phyloP scores from a whole-genome alignment of 2,888 invertebrate species.

The Brenthis daphne region DNA sequence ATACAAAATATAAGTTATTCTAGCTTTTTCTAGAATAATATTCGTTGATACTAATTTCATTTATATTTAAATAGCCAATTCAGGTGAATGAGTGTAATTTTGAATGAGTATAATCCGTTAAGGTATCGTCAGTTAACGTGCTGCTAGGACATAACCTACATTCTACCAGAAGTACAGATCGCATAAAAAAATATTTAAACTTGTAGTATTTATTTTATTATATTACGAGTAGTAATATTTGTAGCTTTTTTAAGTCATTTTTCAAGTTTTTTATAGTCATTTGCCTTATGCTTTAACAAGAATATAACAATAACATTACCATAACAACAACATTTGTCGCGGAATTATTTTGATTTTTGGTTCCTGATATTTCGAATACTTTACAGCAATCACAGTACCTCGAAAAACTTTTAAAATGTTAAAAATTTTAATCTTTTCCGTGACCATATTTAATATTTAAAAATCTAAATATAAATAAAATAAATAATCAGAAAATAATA shows the following conservation, averaged over 20 bases:
- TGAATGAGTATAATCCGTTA: slow-evolving; percentile 52
- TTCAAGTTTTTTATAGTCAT: neutral
- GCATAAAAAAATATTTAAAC: slow-evolving; percentile 39
- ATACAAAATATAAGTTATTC: neutral
- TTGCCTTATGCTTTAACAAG: neutral
- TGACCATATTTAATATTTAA: neutral
- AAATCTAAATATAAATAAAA: neutral
- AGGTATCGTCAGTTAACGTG: slow-evolving; percentile 44
- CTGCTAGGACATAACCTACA: slow-evolving; percentile 64
- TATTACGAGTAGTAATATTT: neutral
- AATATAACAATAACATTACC: too few species aligned
- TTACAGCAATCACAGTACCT: too few species aligned
- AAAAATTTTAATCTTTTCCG: too few species aligned
- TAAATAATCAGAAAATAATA: neutral
- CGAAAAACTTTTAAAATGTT: too few species aligned
- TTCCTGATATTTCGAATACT: neutral
- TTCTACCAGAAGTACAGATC: slow-evolving; percentile 51
- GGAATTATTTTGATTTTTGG: too few species aligned
- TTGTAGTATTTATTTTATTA: neutral
- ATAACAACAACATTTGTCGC: too few species aligned
- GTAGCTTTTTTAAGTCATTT: neutral
- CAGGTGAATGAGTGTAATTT: slow-evolving; percentile 42
- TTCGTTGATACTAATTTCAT: slow-evolving; percentile 4
- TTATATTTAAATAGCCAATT: slow-evolving; percentile 19
- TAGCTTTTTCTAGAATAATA: neutral